These are phyloP conservation scores for Sycophaga agraensis DNA, from an alignment of 1,140 invertebrate species.

Conservation along the genomic window DNA sequence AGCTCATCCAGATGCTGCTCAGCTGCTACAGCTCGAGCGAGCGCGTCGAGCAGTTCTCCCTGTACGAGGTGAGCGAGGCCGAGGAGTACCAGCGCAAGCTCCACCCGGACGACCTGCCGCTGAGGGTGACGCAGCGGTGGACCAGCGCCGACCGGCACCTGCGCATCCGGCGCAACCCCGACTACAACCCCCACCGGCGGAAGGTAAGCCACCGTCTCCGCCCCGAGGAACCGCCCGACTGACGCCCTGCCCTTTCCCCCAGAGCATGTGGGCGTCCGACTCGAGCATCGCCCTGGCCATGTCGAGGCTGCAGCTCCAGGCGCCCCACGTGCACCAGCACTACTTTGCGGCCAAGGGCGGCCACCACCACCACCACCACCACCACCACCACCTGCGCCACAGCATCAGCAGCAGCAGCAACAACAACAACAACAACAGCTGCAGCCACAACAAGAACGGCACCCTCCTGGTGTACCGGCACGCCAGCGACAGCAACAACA, in stretches of 20 bases:
- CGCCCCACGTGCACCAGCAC: conserved; percentile 23
- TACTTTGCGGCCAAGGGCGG: conserved; percentile 6
- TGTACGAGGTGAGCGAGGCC: conserved; percentile 77
- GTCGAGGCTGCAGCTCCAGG: conserved; percentile 48
- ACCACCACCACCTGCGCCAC: conserved; percentile 19
- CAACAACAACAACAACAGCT: conserved; percentile 29
- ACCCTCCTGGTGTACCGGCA: too few species aligned
- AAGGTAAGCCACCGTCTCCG: conserved; percentile 49
- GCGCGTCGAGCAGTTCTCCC: conserved; percentile 79
- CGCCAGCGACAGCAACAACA: conserved; percentile 31
- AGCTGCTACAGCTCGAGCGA: conserved; percentile 84
- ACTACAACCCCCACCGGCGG: conserved; percentile 68
- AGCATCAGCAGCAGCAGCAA: conserved; percentile 19
- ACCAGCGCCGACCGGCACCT: conserved; percentile 70
- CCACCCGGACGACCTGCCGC: conserved; percentile 80
- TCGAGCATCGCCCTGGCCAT: conserved; percentile 53
- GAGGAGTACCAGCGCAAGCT: conserved; percentile 83
- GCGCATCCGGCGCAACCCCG: conserved; percentile 73
- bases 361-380: conserved; percentile 26
- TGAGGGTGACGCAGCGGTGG: conserved; percentile 82
- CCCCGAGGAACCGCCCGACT: too few species aligned
- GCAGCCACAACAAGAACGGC: conserved; percentile 10
- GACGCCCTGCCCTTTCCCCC: not conserved
- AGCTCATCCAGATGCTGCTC: conserved; percentile 81
- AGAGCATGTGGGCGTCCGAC: conserved; percentile 57